Percentiles rank a stretch among this genome's conserved stretches.
phyloP scores from a whole-genome alignment of 53 echinoderm and acorn worm species.

The Crossaster papposus region DNA sequence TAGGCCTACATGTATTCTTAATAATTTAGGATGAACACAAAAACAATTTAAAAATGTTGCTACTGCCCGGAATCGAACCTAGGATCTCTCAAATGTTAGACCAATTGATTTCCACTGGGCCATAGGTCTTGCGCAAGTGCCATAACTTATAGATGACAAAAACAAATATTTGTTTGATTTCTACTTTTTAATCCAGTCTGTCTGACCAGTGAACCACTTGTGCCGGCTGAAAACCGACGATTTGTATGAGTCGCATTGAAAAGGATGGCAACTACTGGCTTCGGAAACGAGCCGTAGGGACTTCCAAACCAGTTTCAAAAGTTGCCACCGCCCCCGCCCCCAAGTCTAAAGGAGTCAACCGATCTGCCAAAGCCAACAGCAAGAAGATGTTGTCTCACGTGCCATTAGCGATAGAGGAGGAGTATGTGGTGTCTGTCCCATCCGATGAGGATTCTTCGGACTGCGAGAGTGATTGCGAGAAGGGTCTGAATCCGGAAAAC shows the following conservation, averaged over 20 bases:
- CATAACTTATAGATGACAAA: too few relatives aligned
- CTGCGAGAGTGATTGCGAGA: constrained; percentile 51
- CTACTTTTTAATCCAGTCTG: background rate
- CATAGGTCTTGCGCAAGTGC: too few relatives aligned
- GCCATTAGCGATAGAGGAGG: constrained; percentile 38
- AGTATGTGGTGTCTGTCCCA: constrained; percentile 47
- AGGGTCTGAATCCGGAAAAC: constrained; percentile 24
- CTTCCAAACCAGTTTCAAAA: constrained; percentile 38
- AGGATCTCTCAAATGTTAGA: too few relatives aligned
- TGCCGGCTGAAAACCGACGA: background rate
- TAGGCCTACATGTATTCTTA: too few relatives aligned
- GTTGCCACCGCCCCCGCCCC: background rate
- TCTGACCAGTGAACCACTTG: background rate
- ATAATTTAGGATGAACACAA: too few relatives aligned
- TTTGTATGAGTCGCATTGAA: constrained; percentile 19
- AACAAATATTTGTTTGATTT: background rate
- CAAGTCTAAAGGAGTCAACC: background rate
- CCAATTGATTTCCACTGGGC: too few relatives aligned
- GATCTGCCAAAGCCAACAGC: constrained; percentile 11
- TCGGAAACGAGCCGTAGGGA: constrained; percentile 58
- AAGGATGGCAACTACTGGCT: constrained; percentile 56
- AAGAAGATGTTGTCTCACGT: constrained; percentile 52
- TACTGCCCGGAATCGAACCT: too few relatives aligned
- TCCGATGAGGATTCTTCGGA: constrained; percentile 24
- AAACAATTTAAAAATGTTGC: too few relatives aligned